Evolutionary conservation across 2,888 invertebrate species (phyloP), one percentile per base, ranked within the genome.

Genomic region (Oscheius sp.): DNA sequence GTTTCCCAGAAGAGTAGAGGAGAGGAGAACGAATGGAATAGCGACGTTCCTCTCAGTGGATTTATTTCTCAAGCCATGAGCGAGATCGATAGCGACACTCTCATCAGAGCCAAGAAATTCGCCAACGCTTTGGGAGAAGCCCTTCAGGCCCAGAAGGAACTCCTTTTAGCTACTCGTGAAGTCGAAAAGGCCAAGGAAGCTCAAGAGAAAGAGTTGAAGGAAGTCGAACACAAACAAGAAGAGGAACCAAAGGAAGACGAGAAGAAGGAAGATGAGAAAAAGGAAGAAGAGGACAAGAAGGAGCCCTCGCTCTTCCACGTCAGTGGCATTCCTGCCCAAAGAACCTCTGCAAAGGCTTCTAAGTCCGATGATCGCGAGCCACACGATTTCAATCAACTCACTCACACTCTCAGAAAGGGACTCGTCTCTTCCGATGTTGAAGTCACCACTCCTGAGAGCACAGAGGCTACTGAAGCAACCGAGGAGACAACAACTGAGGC

Each of bases 81-180:
- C 42, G 61, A 61, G 17, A 61, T 61, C 27, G 61, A 61, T 29
- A 61, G 45, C 29, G 67, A 67, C 29, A 67, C 57, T 42, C 67
- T 67, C 23, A 25, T 67, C 46, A 57, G 67, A 25, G 67, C 67
- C 17, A 67, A 67, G 57, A 67, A 67, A 39, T 67, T 67, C 23
- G 67, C 67, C 50, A 48, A 46, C 25, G 55, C 57, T n/a, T 23
- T 67, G 25, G 67, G 55, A 39, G 67, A 55, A 8, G 57, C 55
- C 2, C 45, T 67, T 15, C 45, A 57, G 31, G 67, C 57, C 1
- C 67, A 67, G 34, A 67, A 67, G 46, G 67, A 67, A 39, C 57
- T 67, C 2, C 53, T 67, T 20, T 31, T 67, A n/a, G 39, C 67
- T 15, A 45, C 61, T 10, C 42, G 15, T n/a, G 61, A 61, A 27